Evolutionary conservation across 2,113 vertebrate species (phyloP).

Genomic region (Aptenodytes patagonicus): DNA sequence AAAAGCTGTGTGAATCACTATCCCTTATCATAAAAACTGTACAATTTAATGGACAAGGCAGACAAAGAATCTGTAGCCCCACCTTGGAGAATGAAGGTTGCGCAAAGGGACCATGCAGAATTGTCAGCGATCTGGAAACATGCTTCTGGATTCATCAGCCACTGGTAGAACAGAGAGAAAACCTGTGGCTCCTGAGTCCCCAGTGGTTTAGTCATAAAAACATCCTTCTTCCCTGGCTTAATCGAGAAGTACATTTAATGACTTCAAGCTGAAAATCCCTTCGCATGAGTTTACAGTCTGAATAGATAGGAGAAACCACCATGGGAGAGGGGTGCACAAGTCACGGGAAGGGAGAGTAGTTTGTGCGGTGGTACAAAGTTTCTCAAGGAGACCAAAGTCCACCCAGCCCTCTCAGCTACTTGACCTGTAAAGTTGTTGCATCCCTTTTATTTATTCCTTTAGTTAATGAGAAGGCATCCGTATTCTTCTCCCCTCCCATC

Average conservation of each 20-base stretch:
- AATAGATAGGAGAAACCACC: background rate
- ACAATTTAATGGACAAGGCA: background rate
- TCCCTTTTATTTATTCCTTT: background rate
- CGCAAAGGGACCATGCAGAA: background rate
- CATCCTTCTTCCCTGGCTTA: background rate
- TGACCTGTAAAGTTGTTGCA: background rate
- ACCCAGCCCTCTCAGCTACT: background rate
- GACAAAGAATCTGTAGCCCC: background rate
- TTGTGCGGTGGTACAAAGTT: background rate
- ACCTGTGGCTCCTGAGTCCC: background rate
- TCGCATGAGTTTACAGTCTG: background rate
- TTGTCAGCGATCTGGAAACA: background rate
- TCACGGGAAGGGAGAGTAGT: background rate
- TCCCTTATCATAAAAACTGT: background rate
- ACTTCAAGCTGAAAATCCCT: background rate
- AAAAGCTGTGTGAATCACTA: background rate
- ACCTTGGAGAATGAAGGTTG: background rate
- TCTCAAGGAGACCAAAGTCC: background rate
- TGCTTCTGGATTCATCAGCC: background rate
- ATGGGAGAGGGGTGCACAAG: accelerated
- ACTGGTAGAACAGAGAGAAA: background rate
- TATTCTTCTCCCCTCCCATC: background rate
- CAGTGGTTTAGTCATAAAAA: background rate
- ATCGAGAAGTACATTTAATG: background rate
- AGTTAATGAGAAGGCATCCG: background rate